These are phyloP conservation scores for Drosophila mercatorum DNA, from an alignment of 2,888 invertebrate genomes.

Conservation along the genomic window DNA sequence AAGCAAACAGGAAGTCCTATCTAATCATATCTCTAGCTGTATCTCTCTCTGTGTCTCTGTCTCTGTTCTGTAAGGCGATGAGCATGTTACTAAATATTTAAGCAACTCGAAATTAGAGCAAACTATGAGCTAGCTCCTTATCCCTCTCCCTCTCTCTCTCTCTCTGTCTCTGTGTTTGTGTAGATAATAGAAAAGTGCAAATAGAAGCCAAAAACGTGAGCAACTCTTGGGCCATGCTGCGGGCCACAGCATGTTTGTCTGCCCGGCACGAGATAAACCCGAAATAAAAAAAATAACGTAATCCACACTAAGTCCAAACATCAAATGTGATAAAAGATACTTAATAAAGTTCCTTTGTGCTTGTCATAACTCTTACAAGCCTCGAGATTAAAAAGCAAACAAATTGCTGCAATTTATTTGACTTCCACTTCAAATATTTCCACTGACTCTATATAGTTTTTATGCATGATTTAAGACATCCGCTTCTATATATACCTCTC, in stretches of 20 bases:
- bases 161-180: slow-evolving; percentile 16
- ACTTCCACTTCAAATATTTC: not conserved
- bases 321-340: slow-evolving; percentile 18
- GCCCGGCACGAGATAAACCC: slow-evolving; percentile 37
- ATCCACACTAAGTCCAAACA: slow-evolving; percentile 24
- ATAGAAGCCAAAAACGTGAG: slow-evolving; percentile 67
- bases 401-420: slow-evolving; percentile 2
- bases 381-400: slow-evolving; percentile 3
- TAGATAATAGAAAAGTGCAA: slow-evolving; percentile 74
- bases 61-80: slow-evolving; percentile 41
- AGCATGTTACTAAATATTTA: slow-evolving; percentile 75
- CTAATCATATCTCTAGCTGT: slow-evolving; percentile 68
- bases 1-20: slow-evolving; percentile 74
- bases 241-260: slow-evolving; percentile 27
- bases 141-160: not conserved
- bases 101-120: slow-evolving; percentile 74
- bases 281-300: slow-evolving; percentile 19
- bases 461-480: slow-evolving; percentile 2
- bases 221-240: slow-evolving; percentile 54
- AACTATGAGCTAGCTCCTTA: slow-evolving; percentile 48
- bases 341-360: slow-evolving; percentile 27
- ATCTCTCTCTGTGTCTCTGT: slow-evolving; percentile 7
- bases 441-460: not conserved
- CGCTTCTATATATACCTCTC: not conserved
- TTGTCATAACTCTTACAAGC: slow-evolving; percentile 14